Evolutionary conservation across 2,888 invertebrate species (phyloP).

Genomic region (Philhelius pedissequus): DNA sequence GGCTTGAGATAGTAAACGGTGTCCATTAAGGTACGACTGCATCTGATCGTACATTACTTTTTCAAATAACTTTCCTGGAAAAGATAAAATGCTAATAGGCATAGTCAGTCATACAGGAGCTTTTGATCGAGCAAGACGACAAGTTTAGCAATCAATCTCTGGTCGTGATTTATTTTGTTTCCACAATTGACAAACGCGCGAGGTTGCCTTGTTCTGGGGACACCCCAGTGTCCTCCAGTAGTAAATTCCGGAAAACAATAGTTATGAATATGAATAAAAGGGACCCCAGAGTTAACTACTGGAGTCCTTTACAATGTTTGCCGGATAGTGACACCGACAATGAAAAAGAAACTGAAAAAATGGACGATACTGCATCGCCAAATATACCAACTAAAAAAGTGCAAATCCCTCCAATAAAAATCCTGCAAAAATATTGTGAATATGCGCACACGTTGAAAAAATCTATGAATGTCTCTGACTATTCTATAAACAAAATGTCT

Average conservation of each 20-base stretch:
- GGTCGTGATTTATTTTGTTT: neutral
- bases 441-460: neutral
- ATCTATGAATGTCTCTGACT: too few relatives aligned
- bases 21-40: too few relatives aligned
- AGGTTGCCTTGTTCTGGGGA: neutral
- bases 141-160: neutral
- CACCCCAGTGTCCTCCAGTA: neutral
- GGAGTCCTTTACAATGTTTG: too few relatives aligned
- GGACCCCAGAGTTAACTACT: too few relatives aligned
- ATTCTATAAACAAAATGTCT: neutral
- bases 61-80: too few relatives aligned
- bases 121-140: neutral
- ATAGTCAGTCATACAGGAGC: neutral
- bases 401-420: too few relatives aligned
- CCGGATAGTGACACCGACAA: neutral
- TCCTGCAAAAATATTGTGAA: constrained; percentile 10
- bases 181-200: neutral
- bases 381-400: neutral
- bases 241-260: neutral
- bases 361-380: neutral
- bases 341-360: neutral
- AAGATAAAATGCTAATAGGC: too few relatives aligned
- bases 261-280: neutral
- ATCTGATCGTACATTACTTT: too few relatives aligned
- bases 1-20: too few relatives aligned